Evolutionary conservation across 2,888 invertebrate species (phyloP), one percentile per base, ranked within the genome.

Genomic region (Dolichopus griseipennis): DNA sequence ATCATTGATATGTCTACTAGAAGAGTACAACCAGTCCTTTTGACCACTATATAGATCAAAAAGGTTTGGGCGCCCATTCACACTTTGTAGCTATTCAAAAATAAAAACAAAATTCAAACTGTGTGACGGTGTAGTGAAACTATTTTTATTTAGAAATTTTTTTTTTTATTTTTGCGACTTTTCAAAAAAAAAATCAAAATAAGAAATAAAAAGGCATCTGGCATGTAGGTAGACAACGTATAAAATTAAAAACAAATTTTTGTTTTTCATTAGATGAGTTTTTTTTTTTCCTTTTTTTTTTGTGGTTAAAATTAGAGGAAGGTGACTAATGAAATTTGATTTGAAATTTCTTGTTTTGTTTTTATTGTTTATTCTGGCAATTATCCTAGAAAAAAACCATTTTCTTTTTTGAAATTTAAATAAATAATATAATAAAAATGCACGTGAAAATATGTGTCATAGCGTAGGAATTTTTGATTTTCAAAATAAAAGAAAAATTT

Each of bases 371-470:
- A 41, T 52, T 52, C 52, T 52, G 52, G 52, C 52, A 52, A 52
- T 52, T 52, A 18, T 52, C 52, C 52, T 52, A 18, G 15, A 52
- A 18, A 43, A 43, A 12, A 43, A n/a, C n/a, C n/a, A 12, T 41
- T 41, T 41, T 41, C 9, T 41, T 12, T 41, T 41, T 41, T 41
- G 15, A 15, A 15, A 12, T 41, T 41, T 41, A 12, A 41, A 41
- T 18, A 52, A 52, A 52, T 18, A 52, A 18, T 52, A 52, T 18
- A 18, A 52, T 18, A 18, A 52, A 52, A 37, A 37, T 52, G 52
- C 52, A 52, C 18, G 18, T 52, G 52, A 52, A 52, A 52, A 41
- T n/a, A 52, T 52, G 52, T 52, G 52, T 52, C 52, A 52, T 52
- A 6, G 9, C 6, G 52, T 52, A 52, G 18, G 52, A 52, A n/a